Evolutionary conservation across 2,113 vertebrate species (phyloP), one percentile per base, ranked within the genome.

Genomic region (Cyanoramphus novaezelandiae): DNA sequence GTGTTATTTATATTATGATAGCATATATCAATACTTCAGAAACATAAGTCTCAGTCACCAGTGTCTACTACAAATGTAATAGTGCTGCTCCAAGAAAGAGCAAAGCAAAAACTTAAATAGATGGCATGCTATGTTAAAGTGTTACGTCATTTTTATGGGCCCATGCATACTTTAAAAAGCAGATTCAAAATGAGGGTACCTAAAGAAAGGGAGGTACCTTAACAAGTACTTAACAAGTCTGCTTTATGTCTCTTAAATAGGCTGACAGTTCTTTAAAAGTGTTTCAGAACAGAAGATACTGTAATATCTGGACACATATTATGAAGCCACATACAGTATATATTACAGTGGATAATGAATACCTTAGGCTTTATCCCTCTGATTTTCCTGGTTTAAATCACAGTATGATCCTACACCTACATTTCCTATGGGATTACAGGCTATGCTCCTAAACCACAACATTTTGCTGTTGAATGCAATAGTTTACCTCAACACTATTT

Each of bases 361-460:
- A 95, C 72, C 81, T 93, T 80, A 35, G 63, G 80, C 74, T 90
- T 85, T 57, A 74, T 55, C 63, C 94, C 92, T 97, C 95, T 86
- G 76, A 92, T 95, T 82, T 97, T 95, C 93, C 96, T 90, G 67
- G 71, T 84, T 90, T 92, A 97, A 97, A 97, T 60, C 69, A 76
- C 31, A 79, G 55, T 35, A 78, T 77, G 68, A 55, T 53, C 44
- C 68, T 44, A 80, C 25, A 83, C 72, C 19, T 86, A 89, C 82
- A 85, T 57, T 93, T 95, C 74, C 81, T 86, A 67, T 1, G 2
- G 67, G 59, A 88, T 53, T 90, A 86, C 4, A 3, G 59, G 67
- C 75, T 77, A 19, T 47, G 10, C 28, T 81, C 53, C 46, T 74
- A 87, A 94, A 90, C 71, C 85, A 83, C 85, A 85, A 41, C 28